phyloP scores from a whole-genome alignment of 1,140 invertebrate species.

The Papilio machaon region DNA sequence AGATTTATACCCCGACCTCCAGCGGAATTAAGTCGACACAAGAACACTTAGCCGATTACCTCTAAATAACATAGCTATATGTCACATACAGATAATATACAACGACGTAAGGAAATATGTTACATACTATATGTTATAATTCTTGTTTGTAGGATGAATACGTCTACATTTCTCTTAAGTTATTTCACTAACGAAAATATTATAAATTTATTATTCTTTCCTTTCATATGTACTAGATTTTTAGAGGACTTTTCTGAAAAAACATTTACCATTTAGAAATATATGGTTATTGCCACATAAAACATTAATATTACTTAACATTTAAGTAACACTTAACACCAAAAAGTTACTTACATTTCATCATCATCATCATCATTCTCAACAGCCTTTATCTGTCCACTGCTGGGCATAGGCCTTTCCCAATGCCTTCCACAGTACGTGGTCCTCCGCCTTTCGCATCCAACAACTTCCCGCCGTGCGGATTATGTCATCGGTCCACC shows the following conservation, averaged over 20 bases:
- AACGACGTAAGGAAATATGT: conserved; percentile 35
- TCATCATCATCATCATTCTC: no score
- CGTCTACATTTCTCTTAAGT: not conserved
- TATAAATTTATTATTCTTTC: not conserved
- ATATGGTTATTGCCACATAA: no score
- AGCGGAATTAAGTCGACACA: conserved; percentile 39
- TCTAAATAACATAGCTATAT: conserved; percentile 27
- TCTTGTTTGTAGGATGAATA: not conserved
- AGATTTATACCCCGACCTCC: conserved; percentile 45
- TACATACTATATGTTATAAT: conserved; percentile 2
- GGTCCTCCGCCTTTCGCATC: no score
- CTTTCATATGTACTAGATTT: not conserved
- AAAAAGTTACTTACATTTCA: no score
- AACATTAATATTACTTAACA: no score
- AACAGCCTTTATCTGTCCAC: no score
- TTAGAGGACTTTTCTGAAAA: not conserved
- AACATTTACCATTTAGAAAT: no score
- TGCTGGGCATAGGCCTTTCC: no score
- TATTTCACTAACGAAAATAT: not conserved
- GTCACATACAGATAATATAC: not conserved
- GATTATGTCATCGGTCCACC: no score
- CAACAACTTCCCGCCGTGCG: no score
- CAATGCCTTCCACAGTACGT: no score
- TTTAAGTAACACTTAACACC: no score
- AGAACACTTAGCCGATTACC: conserved; percentile 44